Evolutionary conservation across 2,888 invertebrate species (phyloP).

Genomic region (Drosophila setosimentum): DNA sequence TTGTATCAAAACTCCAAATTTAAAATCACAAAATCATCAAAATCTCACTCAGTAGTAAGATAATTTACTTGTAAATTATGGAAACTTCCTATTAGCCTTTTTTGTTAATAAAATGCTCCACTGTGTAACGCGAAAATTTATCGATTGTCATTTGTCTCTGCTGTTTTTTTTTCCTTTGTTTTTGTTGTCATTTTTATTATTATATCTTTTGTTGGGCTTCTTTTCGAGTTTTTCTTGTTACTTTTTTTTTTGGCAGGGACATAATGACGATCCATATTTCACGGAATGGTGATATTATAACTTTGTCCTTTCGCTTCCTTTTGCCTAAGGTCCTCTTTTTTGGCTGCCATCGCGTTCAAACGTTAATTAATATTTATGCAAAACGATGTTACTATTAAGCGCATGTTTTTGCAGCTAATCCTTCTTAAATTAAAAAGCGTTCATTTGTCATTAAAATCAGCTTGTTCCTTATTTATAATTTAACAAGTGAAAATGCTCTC

Average conservation of each 20-base stretch:
- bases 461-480: slow-evolving; percentile 1
- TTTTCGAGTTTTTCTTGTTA: not conserved
- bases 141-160: slow-evolving; percentile 63
- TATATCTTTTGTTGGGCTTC: slow-evolving; percentile 12
- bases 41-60: not conserved
- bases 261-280: slow-evolving; percentile 53
- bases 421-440: not conserved
- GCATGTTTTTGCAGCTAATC: slow-evolving; percentile 20
- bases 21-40: not conserved
- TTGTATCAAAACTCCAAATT: not conserved
- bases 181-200: slow-evolving; percentile 29
- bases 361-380: slow-evolving; percentile 57
- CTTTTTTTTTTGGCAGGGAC: slow-evolving; percentile 16
- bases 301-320: slow-evolving; percentile 15
- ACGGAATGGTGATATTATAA: slow-evolving; percentile 46
- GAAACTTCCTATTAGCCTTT: not conserved
- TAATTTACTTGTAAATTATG: not conserved
- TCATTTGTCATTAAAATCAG: not conserved
- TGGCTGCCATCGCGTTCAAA: slow-evolving; percentile 32
- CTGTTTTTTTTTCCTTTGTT: slow-evolving; percentile 19
- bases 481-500: not conserved
- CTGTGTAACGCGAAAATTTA: slow-evolving; percentile 60
- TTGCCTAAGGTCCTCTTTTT: slow-evolving; percentile 1
- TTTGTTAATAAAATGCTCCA: slow-evolving; percentile 7
- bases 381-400: slow-evolving; percentile 24